phyloP scores from a whole-genome alignment of 2,797 vertebrate genomes.

The Zalophus californianus region DNA sequence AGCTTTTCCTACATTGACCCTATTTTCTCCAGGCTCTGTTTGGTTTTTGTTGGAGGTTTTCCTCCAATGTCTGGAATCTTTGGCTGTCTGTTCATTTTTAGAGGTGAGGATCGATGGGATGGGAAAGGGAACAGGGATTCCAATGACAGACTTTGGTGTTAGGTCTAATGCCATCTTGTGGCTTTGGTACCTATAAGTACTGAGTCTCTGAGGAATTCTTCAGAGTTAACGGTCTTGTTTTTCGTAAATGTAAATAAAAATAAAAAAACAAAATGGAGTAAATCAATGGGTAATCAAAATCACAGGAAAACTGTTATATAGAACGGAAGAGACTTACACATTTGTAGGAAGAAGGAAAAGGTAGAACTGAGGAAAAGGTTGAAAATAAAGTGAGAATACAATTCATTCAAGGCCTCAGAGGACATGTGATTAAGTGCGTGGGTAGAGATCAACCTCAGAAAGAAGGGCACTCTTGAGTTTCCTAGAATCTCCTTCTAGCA shows the following conservation, averaged over 20 bases:
- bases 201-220: background rate
- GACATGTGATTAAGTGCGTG: background rate
- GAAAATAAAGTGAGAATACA: conserved; percentile 7
- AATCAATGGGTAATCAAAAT: background rate
- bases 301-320: background rate
- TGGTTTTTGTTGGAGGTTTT: background rate
- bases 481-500: background rate
- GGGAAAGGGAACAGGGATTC: background rate
- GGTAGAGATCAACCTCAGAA: background rate
- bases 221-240: background rate
- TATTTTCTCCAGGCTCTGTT: background rate
- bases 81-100: background rate
- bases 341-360: background rate
- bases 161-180: background rate
- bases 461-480: background rate
- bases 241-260: background rate
- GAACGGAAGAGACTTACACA: background rate
- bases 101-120: background rate
- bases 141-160: background rate
- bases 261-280: background rate
- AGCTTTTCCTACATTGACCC: background rate
- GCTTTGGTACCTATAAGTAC: background rate
- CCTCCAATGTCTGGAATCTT: background rate
- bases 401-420: background rate
- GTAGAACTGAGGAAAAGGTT: background rate